A percentile compares a stretch with the other conserved stretches of the same genome.
Conservation (phyloP, 2,113 vertebrate genomes). For the Nannobrachium achirus region DNA sequence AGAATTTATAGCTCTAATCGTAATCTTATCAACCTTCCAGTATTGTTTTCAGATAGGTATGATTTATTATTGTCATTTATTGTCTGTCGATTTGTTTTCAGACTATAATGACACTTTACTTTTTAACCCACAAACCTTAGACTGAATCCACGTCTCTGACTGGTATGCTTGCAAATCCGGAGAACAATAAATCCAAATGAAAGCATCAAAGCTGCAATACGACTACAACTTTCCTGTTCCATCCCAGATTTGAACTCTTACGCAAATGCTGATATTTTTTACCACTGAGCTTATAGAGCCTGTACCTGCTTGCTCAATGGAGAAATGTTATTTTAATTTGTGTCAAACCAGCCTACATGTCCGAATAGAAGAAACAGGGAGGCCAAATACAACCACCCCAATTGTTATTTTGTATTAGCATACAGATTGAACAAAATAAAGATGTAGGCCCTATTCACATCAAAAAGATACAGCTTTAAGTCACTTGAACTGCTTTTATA, state of each 20-base stretch:
- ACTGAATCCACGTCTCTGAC: no score
- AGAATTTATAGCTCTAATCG: constrained; percentile 68
- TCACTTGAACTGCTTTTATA: no score
- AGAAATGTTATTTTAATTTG: no score
- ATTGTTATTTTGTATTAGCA: no score
- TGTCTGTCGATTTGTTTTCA: constrained; percentile 23
- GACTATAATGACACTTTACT: constrained; percentile 27
- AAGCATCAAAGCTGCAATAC: neutral
- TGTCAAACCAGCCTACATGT: no score
- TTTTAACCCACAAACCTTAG: no score
- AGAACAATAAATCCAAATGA: neutral
- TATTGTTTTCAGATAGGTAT: constrained; percentile 57
- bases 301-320: no score
- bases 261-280: no score
- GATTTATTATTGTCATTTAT: constrained; percentile 65
- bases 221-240: neutral
- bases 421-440: neutral
- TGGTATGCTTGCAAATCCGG: neutral
- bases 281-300: no score
- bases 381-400: no score
- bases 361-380: no score
- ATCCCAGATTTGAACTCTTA: neutral
- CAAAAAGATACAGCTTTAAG: no score
- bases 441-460: neutral
- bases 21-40: constrained; percentile 67